Percentiles rank a stretch among this genome's conserved stretches.
Conservation (phyloP, 2,888 invertebrate genomes). For the Dolichomitus sp. region DNA sequence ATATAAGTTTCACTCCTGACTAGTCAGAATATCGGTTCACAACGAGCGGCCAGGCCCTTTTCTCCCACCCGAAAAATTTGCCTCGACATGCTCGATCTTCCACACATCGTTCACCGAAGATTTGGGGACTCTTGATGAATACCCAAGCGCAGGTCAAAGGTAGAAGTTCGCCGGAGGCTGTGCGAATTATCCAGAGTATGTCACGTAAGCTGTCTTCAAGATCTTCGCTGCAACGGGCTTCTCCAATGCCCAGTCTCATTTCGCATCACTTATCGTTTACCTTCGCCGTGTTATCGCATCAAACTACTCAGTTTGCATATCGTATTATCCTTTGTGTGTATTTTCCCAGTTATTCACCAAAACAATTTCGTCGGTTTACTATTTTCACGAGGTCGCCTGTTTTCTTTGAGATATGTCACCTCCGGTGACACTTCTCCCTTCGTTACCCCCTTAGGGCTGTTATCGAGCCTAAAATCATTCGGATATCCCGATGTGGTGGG, state of each 20-base stretch:
- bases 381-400: conserved; percentile 5
- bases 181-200: neutral
- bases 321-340: neutral
- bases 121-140: conserved; percentile 24
- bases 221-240: conserved; percentile 8
- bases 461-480: conserved; percentile 1
- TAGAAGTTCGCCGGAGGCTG: conserved; percentile 30
- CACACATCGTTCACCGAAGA: conserved; percentile 31
- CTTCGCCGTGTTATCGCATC: conserved; percentile 6
- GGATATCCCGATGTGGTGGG: conserved; percentile 2
- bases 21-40: neutral
- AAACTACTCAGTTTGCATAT: neutral
- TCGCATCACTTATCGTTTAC: conserved; percentile 20
- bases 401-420: neutral
- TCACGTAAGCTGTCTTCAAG: conserved; percentile 16
- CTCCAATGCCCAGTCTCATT: neutral
- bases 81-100: conserved; percentile 19
- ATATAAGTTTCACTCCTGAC: neutral
- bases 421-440: conserved; percentile 29
- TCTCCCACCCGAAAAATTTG: neutral
- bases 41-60: conserved; percentile 26
- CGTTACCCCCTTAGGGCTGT: conserved; percentile 32
- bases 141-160: conserved; percentile 40
- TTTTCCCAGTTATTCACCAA: neutral
- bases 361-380: neutral